phyloP scores from a whole-genome alignment of 2,797 vertebrate species.

The Molossus alvarezi region DNA sequence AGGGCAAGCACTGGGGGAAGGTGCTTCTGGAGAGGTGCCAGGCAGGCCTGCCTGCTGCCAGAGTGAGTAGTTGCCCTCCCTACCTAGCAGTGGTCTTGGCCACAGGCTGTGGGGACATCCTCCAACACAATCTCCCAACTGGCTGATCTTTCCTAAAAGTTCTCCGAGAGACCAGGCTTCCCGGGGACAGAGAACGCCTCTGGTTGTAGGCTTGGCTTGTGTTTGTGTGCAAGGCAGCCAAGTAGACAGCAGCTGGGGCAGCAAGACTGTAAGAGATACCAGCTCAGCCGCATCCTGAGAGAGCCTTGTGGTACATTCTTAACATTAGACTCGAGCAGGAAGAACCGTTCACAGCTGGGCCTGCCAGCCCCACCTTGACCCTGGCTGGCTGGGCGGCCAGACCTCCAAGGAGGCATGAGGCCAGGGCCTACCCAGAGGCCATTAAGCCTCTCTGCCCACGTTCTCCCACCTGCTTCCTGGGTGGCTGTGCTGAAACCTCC shows the following conservation, averaged over 20 bases:
- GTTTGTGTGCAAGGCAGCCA: background rate
- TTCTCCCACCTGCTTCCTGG: background rate
- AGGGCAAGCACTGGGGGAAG: background rate
- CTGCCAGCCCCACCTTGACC: background rate
- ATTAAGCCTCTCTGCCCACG: accelerated
- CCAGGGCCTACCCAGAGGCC: background rate
- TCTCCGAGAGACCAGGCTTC: background rate
- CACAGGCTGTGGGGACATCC: background rate
- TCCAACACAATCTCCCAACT: background rate
- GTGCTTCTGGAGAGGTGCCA: background rate
- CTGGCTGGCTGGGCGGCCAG: background rate
- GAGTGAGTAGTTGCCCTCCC: background rate
- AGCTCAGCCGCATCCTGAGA: background rate
- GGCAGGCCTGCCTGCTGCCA: background rate
- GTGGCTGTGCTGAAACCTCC: background rate
- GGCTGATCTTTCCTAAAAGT: background rate
- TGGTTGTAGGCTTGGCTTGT: background rate
- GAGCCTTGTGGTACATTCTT: background rate
- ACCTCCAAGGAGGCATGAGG: background rate
- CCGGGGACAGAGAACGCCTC: background rate
- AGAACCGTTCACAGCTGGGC: background rate
- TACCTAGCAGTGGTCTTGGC: background rate
- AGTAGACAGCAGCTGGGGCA: background rate
- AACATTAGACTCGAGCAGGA: slow-evolving; percentile 7
- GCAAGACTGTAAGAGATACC: background rate